Conservation (phyloP, 2,888 invertebrate genomes). For the Agelastica alni region DNA sequence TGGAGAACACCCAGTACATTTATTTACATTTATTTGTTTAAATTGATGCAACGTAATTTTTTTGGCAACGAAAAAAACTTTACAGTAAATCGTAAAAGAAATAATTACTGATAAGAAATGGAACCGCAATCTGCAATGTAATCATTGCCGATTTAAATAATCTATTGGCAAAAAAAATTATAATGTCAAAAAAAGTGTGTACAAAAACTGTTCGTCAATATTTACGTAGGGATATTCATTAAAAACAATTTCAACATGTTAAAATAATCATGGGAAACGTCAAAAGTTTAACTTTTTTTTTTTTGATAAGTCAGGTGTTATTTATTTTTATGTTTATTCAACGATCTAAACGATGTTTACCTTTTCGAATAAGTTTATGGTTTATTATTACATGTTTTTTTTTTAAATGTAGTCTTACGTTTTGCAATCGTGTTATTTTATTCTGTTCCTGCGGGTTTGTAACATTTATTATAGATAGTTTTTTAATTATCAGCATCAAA, state of each 20-base stretch:
- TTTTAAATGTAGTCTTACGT: neutral
- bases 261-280: neutral
- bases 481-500: slow-evolving; percentile 14
- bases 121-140: too few species aligned
- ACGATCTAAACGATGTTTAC: too few species aligned
- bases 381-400: neutral
- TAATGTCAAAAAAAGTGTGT: too few species aligned
- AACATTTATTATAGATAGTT: neutral
- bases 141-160: too few species aligned
- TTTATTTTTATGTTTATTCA: neutral
- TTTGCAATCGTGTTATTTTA: neutral
- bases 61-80: too few species aligned
- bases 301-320: slow-evolving; percentile 2
- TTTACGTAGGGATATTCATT: slow-evolving; percentile 3
- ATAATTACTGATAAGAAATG: too few species aligned
- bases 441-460: neutral
- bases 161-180: too few species aligned
- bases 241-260: slow-evolving; percentile 2
- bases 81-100: too few species aligned
- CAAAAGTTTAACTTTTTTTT: neutral
- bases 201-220: slow-evolving; percentile 1
- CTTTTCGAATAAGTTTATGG: neutral
- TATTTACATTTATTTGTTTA: too few species aligned
- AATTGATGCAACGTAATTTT: too few species aligned
- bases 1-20: too few species aligned